Conservation (phyloP, 2,888 invertebrate species). For the Volucella zonaria region DNA sequence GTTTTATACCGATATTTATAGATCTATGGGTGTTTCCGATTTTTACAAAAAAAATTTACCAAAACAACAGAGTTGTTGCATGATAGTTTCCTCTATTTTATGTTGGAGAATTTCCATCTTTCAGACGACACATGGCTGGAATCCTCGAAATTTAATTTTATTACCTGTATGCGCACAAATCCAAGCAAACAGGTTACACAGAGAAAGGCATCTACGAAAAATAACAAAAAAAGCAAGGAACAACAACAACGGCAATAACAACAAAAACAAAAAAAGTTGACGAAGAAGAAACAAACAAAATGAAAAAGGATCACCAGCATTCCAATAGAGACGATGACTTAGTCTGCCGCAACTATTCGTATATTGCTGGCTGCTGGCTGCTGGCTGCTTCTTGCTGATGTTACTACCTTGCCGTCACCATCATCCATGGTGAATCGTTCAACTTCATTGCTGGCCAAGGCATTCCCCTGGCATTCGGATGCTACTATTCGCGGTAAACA, state of each 20-base stretch:
- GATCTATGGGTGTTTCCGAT: too few relatives aligned
- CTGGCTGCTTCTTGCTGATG: constrained; percentile 9
- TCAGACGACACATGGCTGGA: constrained; percentile 58
- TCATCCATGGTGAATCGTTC: constrained; percentile 61
- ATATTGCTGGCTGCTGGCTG: constrained; percentile 19
- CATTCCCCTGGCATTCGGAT: constrained; percentile 70
- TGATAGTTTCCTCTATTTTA: not conserved
- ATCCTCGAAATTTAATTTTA: constrained; percentile 71
- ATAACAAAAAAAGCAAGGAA: constrained; percentile 21
- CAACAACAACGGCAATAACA: not conserved
- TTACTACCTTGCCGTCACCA: constrained; percentile 50
- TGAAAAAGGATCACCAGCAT: constrained; percentile 72
- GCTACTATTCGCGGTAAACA: constrained; percentile 60
- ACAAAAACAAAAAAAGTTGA: constrained; percentile 5
- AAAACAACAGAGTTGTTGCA: too few relatives aligned
- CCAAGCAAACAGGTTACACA: constrained; percentile 71
- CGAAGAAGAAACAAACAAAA: constrained; percentile 53
- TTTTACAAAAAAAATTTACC: too few relatives aligned
- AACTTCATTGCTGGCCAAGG: constrained; percentile 57
- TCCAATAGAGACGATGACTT: constrained; percentile 74
- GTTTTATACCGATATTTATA: too few relatives aligned
- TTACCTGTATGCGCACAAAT: constrained; percentile 61
- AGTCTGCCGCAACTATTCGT: constrained; percentile 56
- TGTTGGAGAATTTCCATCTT: not conserved
- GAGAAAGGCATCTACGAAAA: constrained; percentile 66